Evolutionary conservation across 1,140 invertebrate genomes (phyloP).

Genomic region (Dendroctonus valens): DNA sequence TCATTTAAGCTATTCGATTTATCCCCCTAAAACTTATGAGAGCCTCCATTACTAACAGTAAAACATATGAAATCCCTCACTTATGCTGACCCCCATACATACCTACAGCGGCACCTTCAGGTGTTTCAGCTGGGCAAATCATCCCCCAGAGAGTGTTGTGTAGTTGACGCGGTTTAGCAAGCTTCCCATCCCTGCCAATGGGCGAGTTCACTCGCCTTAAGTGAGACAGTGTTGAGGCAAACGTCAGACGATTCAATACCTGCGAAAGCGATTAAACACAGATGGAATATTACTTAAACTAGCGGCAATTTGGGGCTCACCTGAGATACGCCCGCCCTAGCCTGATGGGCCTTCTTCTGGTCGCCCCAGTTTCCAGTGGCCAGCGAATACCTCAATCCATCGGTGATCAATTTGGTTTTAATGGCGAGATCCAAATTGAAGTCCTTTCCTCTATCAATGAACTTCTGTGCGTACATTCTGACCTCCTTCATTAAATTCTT

Average conservation of each 20-base stretch:
- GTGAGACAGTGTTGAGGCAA: slow-evolving; percentile 97
- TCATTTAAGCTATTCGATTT: too few relatives aligned
- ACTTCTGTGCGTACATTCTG: slow-evolving; percentile 97
- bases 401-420: slow-evolving; percentile 96
- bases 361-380: slow-evolving; percentile 99
- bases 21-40: too few relatives aligned
- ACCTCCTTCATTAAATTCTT: slow-evolving; percentile 95
- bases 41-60: too few relatives aligned
- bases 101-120: slow-evolving; percentile 80
- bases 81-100: slow-evolving; percentile 54
- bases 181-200: slow-evolving; percentile 96
- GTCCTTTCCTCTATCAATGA: slow-evolving; percentile 97
- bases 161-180: slow-evolving; percentile 96
- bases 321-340: slow-evolving; percentile 69
- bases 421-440: slow-evolving; percentile 97
- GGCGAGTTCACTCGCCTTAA: slow-evolving; percentile 96
- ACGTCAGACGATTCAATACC: slow-evolving; percentile 89
- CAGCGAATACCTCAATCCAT: slow-evolving; percentile 95
- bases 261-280: slow-evolving; percentile 46
- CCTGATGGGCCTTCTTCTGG: slow-evolving; percentile 98
- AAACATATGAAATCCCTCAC: too few relatives aligned
- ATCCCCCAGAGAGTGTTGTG: slow-evolving; percentile 99
- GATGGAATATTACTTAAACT: background rate
- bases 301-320: slow-evolving; percentile 44
- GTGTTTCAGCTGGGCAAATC: slow-evolving; percentile 99